Evolutionary conservation across 2,113 vertebrate species (phyloP), one percentile per base, ranked within the genome.

Genomic region (Xenopus laevis): DNA sequence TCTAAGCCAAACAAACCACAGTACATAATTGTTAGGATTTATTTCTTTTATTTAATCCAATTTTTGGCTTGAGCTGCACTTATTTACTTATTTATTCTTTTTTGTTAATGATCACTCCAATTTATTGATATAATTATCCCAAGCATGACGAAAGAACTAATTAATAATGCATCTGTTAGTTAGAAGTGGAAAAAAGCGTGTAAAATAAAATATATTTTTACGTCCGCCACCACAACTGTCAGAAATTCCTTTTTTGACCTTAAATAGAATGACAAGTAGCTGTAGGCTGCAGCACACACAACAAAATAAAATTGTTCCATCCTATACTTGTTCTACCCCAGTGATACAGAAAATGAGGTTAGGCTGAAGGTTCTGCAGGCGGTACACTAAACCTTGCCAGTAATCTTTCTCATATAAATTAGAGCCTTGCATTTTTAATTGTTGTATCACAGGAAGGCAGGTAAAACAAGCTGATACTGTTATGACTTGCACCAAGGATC

Each of bases 261-360:
- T 45, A 75, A 87, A 84, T 87, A 86, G 88, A 89, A 90, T 79
- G 88, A 83, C 85, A 86, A 84, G 88, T 85, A 79, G 83, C 87
- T 84, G 82, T 87, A 86, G 89, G 89, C 88, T 83, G 86, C 82
- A 81, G 74, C 44, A 78, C 79, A 71, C 21, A 86, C 84, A 84
- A 85, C 86, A 75, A 84, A 90, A 88, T 86, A 81, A 86, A 89
- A 86, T 80, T 74, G 84, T 82, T 84, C 82, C 66, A 82, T 85
- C 86, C 84, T 85, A 79, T 82, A 67, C 81, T 71, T 72, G 83
- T 85, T 89, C 86, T 89, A 79, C 86, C 86, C 87, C 83, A 85
- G 86, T 90, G 92, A 80, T 89, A 84, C 78, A 84, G 87, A 88
- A 89, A 89, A 87, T 84, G 83, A 89, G 88, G 86, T 89, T 89